Base-by-base conservation (phyloP, 92 coral and sea anemone genomes). In the Siderastrea radians region DNA sequence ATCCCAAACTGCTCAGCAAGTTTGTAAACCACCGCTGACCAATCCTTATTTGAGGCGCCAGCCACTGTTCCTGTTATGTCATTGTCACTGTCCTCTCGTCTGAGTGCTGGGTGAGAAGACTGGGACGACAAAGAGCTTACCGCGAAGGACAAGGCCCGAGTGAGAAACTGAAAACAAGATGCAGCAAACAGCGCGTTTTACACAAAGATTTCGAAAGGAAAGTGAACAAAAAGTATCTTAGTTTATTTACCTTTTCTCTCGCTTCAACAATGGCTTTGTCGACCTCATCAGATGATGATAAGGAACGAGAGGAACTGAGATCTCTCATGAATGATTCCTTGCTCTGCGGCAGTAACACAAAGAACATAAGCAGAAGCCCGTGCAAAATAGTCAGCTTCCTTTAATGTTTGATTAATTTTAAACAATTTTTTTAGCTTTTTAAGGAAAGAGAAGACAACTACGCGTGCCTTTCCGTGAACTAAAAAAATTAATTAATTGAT, bases 1-100 rank as follows among this genome's bases (percentile, higher is more conserved):
- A 94, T 92, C 58, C 93, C 96, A 82, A 94, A 92, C 87, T 98
- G 98, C 71, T 93, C 96, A 44, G 95, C 98, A 77, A 98, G 92
- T 68, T 76, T 55, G 72, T 92, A 94, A 55, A 93, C 87, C 11
- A 78, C 92, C 77, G 80, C 72, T 19, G 96, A 87, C 99, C 99
- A 98, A 68, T 92, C 98, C 53, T 76, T 65, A 16, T 46, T 72
- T 49, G 89, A 49, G 49, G 75, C 73, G 15, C 79, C 81, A 72
- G 89, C 16, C 60, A 50, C 59, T 0, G 75, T 49, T 62, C 61
- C 48, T 26, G 49, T 26, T 61, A 62, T 50, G 51, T 83, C 79
- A 70, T 16, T 91, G 38, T 77, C 94, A 54, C 66, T 87, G 68
- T 77, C 77, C 76, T 86, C 84, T 12, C 83, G 60, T 49, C 72